Evolutionary conservation across 2,888 invertebrate species (phyloP).

Genomic region (Syrphus vitripennis): DNA sequence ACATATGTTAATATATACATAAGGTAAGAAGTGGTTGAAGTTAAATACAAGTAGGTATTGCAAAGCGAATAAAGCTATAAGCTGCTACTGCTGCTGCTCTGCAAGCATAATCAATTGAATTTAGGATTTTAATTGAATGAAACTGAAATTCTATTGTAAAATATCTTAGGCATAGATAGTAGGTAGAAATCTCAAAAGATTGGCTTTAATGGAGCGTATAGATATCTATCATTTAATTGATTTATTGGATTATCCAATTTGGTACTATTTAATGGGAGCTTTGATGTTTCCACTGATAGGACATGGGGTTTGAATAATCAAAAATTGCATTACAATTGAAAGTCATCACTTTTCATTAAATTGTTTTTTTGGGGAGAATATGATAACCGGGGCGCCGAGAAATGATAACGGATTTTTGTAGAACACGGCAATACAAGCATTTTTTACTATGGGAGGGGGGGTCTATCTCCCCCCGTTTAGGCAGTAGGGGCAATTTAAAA

Average conservation of each 20-base stretch:
- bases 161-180: neutral
- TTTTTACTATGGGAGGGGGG: too few species aligned
- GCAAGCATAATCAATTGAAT: slow-evolving; percentile 43
- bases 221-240: slow-evolving; percentile 42
- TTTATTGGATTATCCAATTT: slow-evolving; percentile 60
- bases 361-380: too few species aligned
- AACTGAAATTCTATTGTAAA: slow-evolving; percentile 12
- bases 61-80: neutral
- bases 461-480: too few species aligned
- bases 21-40: neutral
- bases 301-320: slow-evolving; percentile 24
- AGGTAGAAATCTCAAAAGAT: neutral
- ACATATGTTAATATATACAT: neutral
- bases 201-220: neutral
- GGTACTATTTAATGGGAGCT: slow-evolving; percentile 26
- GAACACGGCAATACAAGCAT: too few species aligned
- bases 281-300: slow-evolving; percentile 41
- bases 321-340: too few species aligned
- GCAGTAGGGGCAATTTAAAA: too few species aligned
- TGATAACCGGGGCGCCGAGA: too few species aligned
- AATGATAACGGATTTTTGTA: too few species aligned
- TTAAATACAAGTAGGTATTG: slow-evolving; percentile 17
- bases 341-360: too few species aligned
- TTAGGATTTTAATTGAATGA: slow-evolving; percentile 58
- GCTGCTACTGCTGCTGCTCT: neutral